Base-by-base conservation (phyloP, 2,113 vertebrate genomes). In the Oryzias melastigma region DNA sequence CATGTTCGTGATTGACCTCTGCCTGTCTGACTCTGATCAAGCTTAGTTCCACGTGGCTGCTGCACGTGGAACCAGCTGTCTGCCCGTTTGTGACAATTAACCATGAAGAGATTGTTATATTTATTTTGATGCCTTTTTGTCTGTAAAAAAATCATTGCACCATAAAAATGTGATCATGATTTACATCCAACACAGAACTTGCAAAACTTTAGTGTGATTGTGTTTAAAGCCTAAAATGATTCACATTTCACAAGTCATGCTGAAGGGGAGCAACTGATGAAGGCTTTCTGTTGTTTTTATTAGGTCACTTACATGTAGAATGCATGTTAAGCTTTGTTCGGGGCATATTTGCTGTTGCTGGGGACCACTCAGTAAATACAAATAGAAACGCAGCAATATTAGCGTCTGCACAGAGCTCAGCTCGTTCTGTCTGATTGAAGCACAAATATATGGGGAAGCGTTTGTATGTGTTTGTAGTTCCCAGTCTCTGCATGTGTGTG, bases 361-460 rank as follows among this genome's bases (percentile, higher is more conserved):
- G 25, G 25, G 25, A 27, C 25, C 25, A 27, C 25, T 27, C 25
- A 27, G 25, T 27, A 27, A 5, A 27, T 6, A 27, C 5, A 27
- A 74, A 74, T 70, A 65, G 78, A 72, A 49, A n/a, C n/a, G 18
- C 48, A 72, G 42, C 44, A 64, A 66, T 72, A 41, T 25, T 65
- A 58, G 42, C 35, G 56, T 22, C 22, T 22, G 55, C 52, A 44
- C 52, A 58, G 48, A 61, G 14, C 64, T 66, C 60, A 58, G 55
- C 75, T 71, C 56, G 43, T 18, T 78, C 59, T 63, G 29, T 57
- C 14, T 0, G n/a, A 59, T 56, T 74, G 50, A 72, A 76, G 25
- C 52, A 78, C 69, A 75, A 78, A 84, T 84, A 79, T 84, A 80
- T 81, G 27, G 14, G n/a, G 55, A 45, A 54, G 17, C 47, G 77